Evolutionary conservation across 2,113 vertebrate genomes (phyloP), one percentile per base, ranked within the genome.

Genomic region (Taxidea taxus): DNA sequence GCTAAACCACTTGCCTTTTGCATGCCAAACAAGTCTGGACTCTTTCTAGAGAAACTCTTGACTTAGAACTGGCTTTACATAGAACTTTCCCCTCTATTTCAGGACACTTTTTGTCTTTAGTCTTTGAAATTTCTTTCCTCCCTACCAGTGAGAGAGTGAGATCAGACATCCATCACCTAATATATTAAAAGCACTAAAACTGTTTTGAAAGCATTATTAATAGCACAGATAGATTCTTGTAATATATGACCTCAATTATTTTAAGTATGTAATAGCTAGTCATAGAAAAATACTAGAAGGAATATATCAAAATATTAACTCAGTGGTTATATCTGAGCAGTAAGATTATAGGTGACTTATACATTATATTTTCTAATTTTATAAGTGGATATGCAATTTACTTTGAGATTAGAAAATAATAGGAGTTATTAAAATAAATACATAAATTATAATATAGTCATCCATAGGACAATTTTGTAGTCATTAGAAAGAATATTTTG

Each of bases 241-340:
- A 95, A 97, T 91, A 86, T 94, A 96, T 93, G 64, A 93, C 37
- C 66, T 96, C 47, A 95, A 97, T 98, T 97, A 97, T 82, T 95
- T 95, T 87, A 95, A 95, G 44, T 86, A 84, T 70, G n/a, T 94
- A 94, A 93, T 89, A 96, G 70, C 85, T 95, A 96, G 68, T 93
- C 78, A 97, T 31, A 49, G 66, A 95, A 97, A 97, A 96, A 94
- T 49, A 90, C 9, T 49, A 74, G 74, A 66, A 93, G 78, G 72
- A 95, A 91, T 94, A 86, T 23, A 95, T 97, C 75, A 96, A 95
- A 97, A 87, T 93, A 97, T 58, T 85, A 87, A 92, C 8, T 66
- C 31, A 91, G 49, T 58, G 56, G 78, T 91, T 97, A 62, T 89
- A 89, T 84, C 18, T 91, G 82, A 95, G 87, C 16, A 6, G 96